Conservation (phyloP, 30 jellyfish, hydroid and myxozoan species). For the Hydractinia echinata region DNA sequence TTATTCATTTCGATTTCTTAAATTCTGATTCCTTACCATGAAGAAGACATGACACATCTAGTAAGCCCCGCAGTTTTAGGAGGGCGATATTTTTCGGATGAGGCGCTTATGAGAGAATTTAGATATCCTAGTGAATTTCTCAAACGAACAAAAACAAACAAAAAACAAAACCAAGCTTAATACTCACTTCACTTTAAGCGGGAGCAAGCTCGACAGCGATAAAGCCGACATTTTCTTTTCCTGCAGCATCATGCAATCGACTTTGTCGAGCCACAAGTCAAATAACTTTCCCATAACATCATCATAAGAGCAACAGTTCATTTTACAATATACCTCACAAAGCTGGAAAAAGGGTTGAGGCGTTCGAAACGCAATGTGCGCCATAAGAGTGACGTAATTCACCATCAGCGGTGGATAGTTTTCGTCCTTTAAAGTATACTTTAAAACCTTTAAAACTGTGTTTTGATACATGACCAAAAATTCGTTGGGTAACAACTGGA, state of each 20-base stretch:
- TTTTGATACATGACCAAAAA: slow-evolving; percentile 10
- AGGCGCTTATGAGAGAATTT: neutral
- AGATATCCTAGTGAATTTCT: neutral
- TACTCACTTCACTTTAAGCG: slow-evolving; percentile 17
- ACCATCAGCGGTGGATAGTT: slow-evolving; percentile 18
- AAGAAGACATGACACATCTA: too few species aligned
- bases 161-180: neutral
- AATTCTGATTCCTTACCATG: too few species aligned
- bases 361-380: slow-evolving; percentile 13
- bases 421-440: slow-evolving; percentile 29
- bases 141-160: neutral
- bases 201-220: slow-evolving; percentile 27
- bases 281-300: slow-evolving; percentile 50
- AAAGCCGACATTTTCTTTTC: slow-evolving; percentile 54
- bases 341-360: slow-evolving; percentile 4
- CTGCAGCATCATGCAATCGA: slow-evolving; percentile 36
- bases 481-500: slow-evolving; percentile 10
- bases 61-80: too few species aligned
- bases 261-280: slow-evolving; percentile 65
- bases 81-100: too few species aligned
- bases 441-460: slow-evolving; percentile 16
- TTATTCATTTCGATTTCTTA: too few species aligned
- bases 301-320: slow-evolving; percentile 30
- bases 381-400: neutral
- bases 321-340: neutral